Base-by-base conservation (phyloP, 2,888 invertebrate species). In the Limulus polyphemus region DNA sequence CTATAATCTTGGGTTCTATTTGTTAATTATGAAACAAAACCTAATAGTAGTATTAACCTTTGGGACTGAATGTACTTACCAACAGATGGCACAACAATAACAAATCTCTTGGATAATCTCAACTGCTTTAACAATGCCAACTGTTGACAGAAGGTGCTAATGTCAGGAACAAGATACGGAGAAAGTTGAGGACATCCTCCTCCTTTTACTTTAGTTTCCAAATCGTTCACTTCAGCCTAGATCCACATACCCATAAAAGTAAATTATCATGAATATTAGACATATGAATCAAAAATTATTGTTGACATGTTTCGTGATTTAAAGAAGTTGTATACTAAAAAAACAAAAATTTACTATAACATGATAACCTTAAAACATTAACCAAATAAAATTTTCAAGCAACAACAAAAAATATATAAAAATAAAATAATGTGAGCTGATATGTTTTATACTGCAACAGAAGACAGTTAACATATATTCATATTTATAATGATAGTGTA, bases 111-210 rank as follows among this genome's bases (percentile, higher is more conserved):
- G 16, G 88, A 83, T 69, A 83, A 82, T n/a, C 90, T 84, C 66
- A 95, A 79, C 73, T 88, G 87, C 73, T 89, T 90, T 62, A 94
- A 83, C 68, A 86, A 81, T 47, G 84, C 82, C 68, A 88, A 83
- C 73, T 87, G 85, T 70, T 85, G 59, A 56, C 83, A 69, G 87
- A 84, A 55, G 93, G 80, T 11, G 87, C 87, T 85, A 0, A 88
- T 83, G 77, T 94, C 93, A 1, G 91, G 82, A n/a, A 91, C 90
- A 52, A 94, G 80, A 73, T 92, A 88, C 0, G 92, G 89, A 0
- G 91, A 90, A 72, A 87, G 81, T 60, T 71, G 72, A 50, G 72
- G 72, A 55, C 71, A 69, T 11, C 68, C 67, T 16, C 72, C 73
- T 17, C 69, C 70, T 62, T 75, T 71, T 56, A 76, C 71, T 12